Percentiles rank a stretch among this genome's conserved stretches.
These are phyloP conservation scores for Plagiodera versicolora DNA, from an alignment of 2,888 invertebrate species.

Conservation along the genomic window DNA sequence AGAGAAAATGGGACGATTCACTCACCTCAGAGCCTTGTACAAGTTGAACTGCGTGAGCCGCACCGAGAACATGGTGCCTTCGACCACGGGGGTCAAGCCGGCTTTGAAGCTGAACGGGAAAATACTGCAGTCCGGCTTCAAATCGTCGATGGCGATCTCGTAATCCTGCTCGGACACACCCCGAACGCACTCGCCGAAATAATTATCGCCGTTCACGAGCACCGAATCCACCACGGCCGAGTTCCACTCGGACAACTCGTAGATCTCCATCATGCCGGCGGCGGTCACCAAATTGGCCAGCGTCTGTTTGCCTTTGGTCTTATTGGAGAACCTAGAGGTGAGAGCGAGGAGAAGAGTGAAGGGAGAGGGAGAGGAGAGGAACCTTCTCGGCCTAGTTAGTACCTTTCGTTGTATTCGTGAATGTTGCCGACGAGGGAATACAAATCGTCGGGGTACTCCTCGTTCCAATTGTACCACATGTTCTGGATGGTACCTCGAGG, in stretches of 20 bases:
- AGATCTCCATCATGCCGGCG: constrained; percentile 61
- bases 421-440: constrained; percentile 70
- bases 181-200: constrained; percentile 57
- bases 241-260: constrained; percentile 66
- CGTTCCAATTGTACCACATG: constrained; percentile 68
- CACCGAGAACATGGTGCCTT: constrained; percentile 65
- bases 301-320: constrained; percentile 66
- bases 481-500: constrained; percentile 38
- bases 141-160: constrained; percentile 62
- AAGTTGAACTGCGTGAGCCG: constrained; percentile 63
- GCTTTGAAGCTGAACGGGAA: constrained; percentile 63
- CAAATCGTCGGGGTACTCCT: constrained; percentile 68
- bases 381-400: too few relatives aligned
- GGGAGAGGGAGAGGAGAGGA: too few relatives aligned
- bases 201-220: constrained; percentile 62
- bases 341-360: not conserved
- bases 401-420: constrained; percentile 61
- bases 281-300: constrained; percentile 57
- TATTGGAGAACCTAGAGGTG: constrained; percentile 53
- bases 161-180: constrained; percentile 59
- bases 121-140: constrained; percentile 60
- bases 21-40: constrained; percentile 60
- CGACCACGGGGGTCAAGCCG: constrained; percentile 60
- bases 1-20: not conserved
- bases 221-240: constrained; percentile 64